Evolutionary conservation across 2,797 vertebrate species (phyloP).

Genomic region (Zonotrichia albicollis): DNA sequence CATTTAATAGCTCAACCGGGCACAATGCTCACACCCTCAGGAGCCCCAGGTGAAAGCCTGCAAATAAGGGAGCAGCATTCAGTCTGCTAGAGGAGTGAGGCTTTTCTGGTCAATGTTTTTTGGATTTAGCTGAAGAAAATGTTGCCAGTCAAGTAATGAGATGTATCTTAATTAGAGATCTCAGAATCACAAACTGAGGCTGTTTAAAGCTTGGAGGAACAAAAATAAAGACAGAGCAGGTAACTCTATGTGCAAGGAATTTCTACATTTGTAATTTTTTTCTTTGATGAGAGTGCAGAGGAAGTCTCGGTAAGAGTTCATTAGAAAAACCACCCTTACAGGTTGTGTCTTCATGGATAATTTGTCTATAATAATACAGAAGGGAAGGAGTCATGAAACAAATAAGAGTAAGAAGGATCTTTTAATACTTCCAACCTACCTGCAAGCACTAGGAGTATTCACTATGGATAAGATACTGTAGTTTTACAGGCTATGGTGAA

Average conservation of each 20-base stretch:
- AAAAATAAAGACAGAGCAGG: neutral
- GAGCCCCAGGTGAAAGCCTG: neutral
- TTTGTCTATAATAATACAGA: neutral
- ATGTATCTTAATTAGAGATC: neutral
- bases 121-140: neutral
- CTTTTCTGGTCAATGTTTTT: neutral
- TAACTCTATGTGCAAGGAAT: neutral
- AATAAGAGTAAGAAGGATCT: neutral
- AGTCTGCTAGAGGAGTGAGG: neutral
- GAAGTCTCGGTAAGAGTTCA: neutral
- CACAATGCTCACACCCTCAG: neutral
- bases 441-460: neutral
- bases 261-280: neutral
- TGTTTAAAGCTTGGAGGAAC: neutral
- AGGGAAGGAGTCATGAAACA: neutral
- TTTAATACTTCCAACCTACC: neutral
- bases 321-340: neutral
- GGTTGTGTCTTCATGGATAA: neutral
- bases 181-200: neutral
- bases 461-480: neutral
- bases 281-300: neutral
- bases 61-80: neutral
- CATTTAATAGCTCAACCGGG: neutral
- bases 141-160: neutral
- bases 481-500: neutral